Percentiles rank a stretch among this genome's conserved stretches.
Conservation (phyloP, 1,140 invertebrate species). For the Pseudomyrmex sp. region DNA sequence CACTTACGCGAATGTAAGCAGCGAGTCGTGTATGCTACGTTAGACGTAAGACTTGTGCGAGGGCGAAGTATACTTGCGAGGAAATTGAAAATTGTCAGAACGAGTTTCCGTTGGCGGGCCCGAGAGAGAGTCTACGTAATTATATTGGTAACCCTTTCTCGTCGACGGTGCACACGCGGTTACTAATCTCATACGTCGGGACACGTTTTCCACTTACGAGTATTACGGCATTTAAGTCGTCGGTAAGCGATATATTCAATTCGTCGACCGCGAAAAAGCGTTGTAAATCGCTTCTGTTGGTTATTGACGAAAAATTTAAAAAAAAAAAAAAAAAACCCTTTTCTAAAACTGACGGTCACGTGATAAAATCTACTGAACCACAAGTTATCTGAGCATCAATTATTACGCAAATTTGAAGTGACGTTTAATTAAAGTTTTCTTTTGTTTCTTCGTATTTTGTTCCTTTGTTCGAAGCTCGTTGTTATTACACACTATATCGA, state of each 20-base stretch:
- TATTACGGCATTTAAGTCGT: slow-evolving; percentile 31
- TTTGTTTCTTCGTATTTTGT: background rate
- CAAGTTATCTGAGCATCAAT: background rate
- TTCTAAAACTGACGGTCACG: background rate
- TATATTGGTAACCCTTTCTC: slow-evolving; percentile 43
- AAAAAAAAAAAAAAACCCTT: too few species aligned
- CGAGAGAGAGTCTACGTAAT: slow-evolving; percentile 37
- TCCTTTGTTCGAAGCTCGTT: background rate
- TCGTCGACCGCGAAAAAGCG: background rate
- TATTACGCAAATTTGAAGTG: background rate
- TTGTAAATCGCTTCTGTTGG: background rate
- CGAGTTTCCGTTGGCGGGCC: slow-evolving; percentile 45
- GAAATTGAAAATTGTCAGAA: slow-evolving; percentile 62
- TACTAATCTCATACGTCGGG: slow-evolving; percentile 15
- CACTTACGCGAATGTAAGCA: slow-evolving; percentile 37
- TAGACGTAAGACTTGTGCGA: slow-evolving; percentile 25
- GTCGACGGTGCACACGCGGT: slow-evolving; percentile 39
- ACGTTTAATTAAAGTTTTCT: slow-evolving; percentile 13
- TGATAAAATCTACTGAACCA: slow-evolving; percentile 1
- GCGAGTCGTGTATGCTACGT: background rate
- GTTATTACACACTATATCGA: background rate
- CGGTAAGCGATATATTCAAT: slow-evolving; percentile 15
- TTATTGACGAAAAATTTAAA: background rate
- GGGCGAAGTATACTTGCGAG: slow-evolving; percentile 49
- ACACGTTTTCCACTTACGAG: background rate